Evolutionary conservation across 1,140 invertebrate genomes (phyloP).

Genomic region (Parapsyche elsis): DNA sequence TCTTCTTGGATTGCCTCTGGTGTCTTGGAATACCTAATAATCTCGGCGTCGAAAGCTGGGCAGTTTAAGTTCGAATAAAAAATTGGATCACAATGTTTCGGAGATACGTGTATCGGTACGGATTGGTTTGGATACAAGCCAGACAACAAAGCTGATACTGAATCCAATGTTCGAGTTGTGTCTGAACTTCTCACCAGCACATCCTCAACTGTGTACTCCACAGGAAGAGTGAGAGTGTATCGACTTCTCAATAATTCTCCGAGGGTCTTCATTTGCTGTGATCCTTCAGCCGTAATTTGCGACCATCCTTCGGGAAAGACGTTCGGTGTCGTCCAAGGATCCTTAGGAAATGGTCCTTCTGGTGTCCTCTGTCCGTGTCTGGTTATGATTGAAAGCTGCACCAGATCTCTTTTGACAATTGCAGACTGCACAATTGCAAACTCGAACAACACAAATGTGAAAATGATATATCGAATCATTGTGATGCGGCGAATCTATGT

Average conservation of each 20-base stretch:
- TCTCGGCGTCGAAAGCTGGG: conserved; percentile 39
- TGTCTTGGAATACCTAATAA: neutral
- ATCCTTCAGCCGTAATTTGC: conserved; percentile 51
- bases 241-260: conserved; percentile 42
- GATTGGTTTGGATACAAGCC: conserved; percentile 52
- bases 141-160: conserved; percentile 40
- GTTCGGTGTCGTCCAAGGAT: conserved; percentile 42
- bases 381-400: conserved; percentile 52
- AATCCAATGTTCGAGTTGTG: conserved; percentile 47
- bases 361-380: conserved; percentile 53
- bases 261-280: conserved; percentile 41
- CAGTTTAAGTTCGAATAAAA: conserved; percentile 42
- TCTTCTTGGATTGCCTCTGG: conserved; percentile 26
- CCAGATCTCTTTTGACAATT: neutral
- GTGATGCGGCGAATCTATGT: neutral
- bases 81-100: conserved; percentile 32
- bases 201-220: conserved; percentile 15
- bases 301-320: conserved; percentile 53
- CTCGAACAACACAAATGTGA: neutral
- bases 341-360: conserved; percentile 42
- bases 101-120: conserved; percentile 35
- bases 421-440: neutral
- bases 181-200: conserved; percentile 51
- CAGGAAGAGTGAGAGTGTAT: conserved; percentile 47
- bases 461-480: neutral